Conservation (phyloP, 2,113 vertebrate genomes). For the Phalacrocorax carbo region DNA sequence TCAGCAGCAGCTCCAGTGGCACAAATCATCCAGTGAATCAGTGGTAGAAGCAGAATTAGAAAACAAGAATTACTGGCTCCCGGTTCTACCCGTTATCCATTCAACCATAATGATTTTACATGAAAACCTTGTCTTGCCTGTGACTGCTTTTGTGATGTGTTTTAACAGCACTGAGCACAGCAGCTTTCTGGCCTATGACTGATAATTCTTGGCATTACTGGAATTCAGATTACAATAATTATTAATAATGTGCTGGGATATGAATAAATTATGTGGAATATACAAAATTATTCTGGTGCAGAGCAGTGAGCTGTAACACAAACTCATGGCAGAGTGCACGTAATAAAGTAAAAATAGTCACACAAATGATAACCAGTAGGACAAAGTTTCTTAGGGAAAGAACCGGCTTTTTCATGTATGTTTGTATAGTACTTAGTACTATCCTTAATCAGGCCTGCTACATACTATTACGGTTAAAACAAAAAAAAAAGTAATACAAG, state of each 20-base stretch:
- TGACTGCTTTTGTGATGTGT: not conserved
- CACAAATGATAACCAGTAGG: not conserved
- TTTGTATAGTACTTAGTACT: not conserved
- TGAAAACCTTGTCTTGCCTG: not conserved
- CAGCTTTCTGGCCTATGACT: not conserved
- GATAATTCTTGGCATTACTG: not conserved
- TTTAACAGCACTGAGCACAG: not conserved
- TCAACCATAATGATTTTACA: not conserved
- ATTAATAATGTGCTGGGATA: not conserved
- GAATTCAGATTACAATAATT: conserved; percentile 36
- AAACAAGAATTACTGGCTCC: not conserved
- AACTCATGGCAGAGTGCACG: not conserved
- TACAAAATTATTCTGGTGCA: not conserved
- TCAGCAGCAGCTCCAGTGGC: not conserved
- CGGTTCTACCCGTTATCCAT: not conserved
- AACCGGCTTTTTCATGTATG: not conserved
- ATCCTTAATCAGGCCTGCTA: not conserved
- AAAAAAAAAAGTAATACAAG: not conserved
- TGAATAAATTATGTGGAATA: conserved; percentile 5
- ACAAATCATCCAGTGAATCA: not conserved
- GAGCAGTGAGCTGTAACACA: not conserved
- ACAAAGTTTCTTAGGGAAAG: not conserved
- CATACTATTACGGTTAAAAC: not conserved
- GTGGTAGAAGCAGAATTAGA: not conserved
- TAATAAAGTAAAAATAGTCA: not conserved